Evolutionary conservation across 2,888 invertebrate species (phyloP), one percentile per base, ranked within the genome.

Genomic region (Philaethria dido): DNA sequence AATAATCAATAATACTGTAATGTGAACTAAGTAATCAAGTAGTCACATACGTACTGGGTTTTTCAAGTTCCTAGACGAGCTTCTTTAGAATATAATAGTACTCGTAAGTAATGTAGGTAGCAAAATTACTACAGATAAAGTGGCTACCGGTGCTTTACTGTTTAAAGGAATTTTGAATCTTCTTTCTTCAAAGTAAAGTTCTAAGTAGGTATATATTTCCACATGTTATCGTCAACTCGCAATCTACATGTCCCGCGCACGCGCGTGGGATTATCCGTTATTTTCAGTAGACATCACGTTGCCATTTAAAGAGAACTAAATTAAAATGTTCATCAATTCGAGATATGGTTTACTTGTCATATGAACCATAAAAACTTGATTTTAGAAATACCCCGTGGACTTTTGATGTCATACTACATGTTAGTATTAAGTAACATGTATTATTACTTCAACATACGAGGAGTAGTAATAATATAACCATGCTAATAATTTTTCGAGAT

Each of bases 211-310:
- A 11, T 14, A 6, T 6, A 6, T 8, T 16, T 6, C 20, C 13
- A 36, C 9, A 25, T 45, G 50, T 75, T 76, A 81, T 82, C 79
- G 75, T 76, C 76, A 75, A 73, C 72, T 61, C 55, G 52, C 67
- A 78, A 82, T 82, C 81, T 81, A 80, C 81, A 80, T 81, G 81
- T 78, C 75, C 74, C 71, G 72, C 60, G 74, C 76, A 76, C 71
- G 72, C 71, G 72, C 82, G 84, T 84, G 84, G 84, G 83, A 79
- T 81, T 76, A 73, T 71, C 81, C 78, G 82, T 82, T 82, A 82
- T 66, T 69, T 67, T 67, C 67, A 67, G 64, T 55, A 64, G 54
- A 63, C 61, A 55, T 66, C 52, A 52, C 39, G 68, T 60, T 68
- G 63, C 44, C 62, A 63, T 70, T 65, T 70, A 48, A 47, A 20